Base-by-base conservation (phyloP, 2,797 vertebrate species). In the Microctenopoma steveboyesi region DNA sequence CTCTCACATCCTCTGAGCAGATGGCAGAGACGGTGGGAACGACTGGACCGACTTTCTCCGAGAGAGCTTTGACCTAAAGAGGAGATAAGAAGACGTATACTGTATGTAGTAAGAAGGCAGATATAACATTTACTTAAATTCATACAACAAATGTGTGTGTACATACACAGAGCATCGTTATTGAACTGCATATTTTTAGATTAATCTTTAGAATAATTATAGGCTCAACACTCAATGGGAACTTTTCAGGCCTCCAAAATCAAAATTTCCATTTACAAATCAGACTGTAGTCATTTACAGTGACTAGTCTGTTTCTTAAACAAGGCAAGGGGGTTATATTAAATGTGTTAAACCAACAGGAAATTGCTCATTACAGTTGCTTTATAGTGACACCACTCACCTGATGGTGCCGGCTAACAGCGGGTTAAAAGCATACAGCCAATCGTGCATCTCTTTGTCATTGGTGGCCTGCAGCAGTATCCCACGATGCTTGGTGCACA, bases 361-460 rank as follows among this genome's bases (percentile, higher is more conserved):
- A 16, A 61, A 18, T 0, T 1, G 28, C 4, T 62, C 11, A 3
- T 56, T 10, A 28, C 5, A 28, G 58, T 30, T 33, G 22, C 9
- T 51, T 39, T 47, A 28, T 16, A 43, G 7, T 47, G 45, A 27
- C 30, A 22, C 16, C 39, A 18, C 85, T 81, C 93, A 99, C 98
- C 98, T 96, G 89, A 99, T 99, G 88, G 98, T 98, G 73, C 98
- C 98, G 5, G 98, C 98, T 92, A 99, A 92, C 82, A 99, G 95
- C 28, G 98, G 98, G 90, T 99, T 99, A 84, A 99, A 99, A 39
- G 98, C 98, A 0, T 99, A 99, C 65, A 99, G 95, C 98, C 98
- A 99, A 92, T 99, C 98, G 10, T 99, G 98, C 97, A 99, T 99
- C 90, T 99, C 98, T 88, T 99, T 99, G 92, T 99, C 97, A 1